Evolutionary conservation across 2,113 vertebrate species (phyloP).

Genomic region (Sapayoa aenigma): DNA sequence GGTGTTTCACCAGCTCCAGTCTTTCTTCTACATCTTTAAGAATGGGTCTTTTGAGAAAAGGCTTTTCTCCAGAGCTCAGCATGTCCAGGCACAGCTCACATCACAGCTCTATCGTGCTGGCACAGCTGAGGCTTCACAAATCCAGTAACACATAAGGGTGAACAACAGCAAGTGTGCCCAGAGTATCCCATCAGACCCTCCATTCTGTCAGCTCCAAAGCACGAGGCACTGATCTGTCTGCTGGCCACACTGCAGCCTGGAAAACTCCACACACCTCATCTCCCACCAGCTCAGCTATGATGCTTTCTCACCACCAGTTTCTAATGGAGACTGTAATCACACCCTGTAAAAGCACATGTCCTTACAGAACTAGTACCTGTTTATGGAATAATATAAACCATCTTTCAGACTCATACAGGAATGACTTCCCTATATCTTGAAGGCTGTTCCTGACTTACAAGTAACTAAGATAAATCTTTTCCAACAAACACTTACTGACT

Average conservation of each 20-base stretch:
- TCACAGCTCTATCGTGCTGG: background rate
- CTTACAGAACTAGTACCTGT: background rate
- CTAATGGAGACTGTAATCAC: background rate
- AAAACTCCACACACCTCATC: accelerated
- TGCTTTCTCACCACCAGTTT: background rate
- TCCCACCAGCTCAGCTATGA: background rate
- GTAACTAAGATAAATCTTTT: background rate
- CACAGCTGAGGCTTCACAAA: background rate
- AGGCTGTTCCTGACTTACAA: background rate
- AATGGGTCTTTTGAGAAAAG: background rate
- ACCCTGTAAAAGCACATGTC: background rate
- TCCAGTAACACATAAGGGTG: accelerated
- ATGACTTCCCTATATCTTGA: no score
- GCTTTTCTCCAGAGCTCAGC: background rate
- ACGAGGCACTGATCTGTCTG: accelerated
- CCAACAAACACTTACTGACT: background rate
- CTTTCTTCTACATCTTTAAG: background rate
- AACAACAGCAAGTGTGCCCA: background rate
- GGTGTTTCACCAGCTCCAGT: background rate
- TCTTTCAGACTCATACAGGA: no score
- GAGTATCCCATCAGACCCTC: background rate
- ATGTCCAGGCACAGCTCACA: background rate
- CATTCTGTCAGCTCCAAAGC: background rate
- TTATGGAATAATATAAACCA: background rate
- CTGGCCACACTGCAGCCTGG: background rate